Evolutionary conservation across 2,888 invertebrate genomes (phyloP).

Genomic region (Orthosia incerta): DNA sequence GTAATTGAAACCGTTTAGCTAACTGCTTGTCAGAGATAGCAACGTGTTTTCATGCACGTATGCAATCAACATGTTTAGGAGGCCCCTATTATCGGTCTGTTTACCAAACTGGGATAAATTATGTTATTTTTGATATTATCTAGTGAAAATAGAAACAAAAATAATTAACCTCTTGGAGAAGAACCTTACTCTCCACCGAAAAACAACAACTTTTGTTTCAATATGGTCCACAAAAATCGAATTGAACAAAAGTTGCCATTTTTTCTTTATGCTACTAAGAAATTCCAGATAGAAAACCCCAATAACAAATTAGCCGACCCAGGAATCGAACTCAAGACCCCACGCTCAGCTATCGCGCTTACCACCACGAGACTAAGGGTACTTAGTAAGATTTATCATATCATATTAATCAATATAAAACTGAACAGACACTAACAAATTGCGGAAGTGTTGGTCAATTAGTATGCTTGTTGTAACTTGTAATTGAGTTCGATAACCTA

Average conservation of each 20-base stretch:
- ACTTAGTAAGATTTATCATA: not conserved
- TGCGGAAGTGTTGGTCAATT: conserved; percentile 20
- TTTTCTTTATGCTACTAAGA: no score
- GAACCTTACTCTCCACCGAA: no score
- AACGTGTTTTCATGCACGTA: conserved; percentile 26
- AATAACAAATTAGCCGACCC: not conserved
- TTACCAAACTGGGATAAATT: not conserved
- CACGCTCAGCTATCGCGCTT: not conserved
- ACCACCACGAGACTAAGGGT: not conserved
- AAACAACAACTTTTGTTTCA: no score
- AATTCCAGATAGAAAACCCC: no score
- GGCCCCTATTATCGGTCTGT: not conserved
- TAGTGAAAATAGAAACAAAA: not conserved
- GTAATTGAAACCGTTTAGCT: conserved; percentile 13
- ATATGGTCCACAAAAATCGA: no score
- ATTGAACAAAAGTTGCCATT: no score
- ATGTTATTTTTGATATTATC: not conserved
- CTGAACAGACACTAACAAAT: not conserved
- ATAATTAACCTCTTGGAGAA: no score
- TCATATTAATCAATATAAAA: not conserved
- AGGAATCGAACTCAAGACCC: not conserved
- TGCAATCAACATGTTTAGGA: conserved; percentile 1
- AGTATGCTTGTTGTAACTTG: conserved; percentile 20
- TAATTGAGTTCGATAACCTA: conserved; percentile 43
- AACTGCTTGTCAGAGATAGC: conserved; percentile 7